phyloP scores from a whole-genome alignment of 1,140 invertebrate genomes.

The Himalopsyche phryganea region DNA sequence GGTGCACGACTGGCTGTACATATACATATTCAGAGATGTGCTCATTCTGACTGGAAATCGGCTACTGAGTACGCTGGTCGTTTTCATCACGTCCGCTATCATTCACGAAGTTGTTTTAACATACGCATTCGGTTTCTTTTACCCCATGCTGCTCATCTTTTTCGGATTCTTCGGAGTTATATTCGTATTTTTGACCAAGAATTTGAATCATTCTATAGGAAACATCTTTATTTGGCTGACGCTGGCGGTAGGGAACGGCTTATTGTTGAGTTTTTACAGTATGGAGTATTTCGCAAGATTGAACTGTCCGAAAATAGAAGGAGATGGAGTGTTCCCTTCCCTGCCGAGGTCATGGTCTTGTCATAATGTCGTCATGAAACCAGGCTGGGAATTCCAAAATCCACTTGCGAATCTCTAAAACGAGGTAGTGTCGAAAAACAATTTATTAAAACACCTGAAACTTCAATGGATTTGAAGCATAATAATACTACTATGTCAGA shows the following conservation, averaged over 20 bases:
- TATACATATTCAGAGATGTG: constrained; percentile 88
- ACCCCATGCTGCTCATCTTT: constrained; percentile 74
- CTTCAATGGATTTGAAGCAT: too few relatives aligned
- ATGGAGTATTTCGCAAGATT: constrained; percentile 81
- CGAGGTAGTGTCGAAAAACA: too few relatives aligned
- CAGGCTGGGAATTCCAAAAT: constrained; percentile 51
- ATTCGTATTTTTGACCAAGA: constrained; percentile 47
- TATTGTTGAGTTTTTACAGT: constrained; percentile 73
- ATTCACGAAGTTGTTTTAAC: constrained; percentile 85
- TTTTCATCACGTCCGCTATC: constrained; percentile 66
- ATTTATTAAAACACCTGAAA: too few relatives aligned
- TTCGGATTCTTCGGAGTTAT: constrained; percentile 62
- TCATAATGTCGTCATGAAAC: constrained; percentile 45
- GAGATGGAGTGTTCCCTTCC: constrained; percentile 46
- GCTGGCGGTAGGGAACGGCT: constrained; percentile 73
- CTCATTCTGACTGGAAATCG: constrained; percentile 59
- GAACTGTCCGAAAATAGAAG: constrained; percentile 64
- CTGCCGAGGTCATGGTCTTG: constrained; percentile 62
- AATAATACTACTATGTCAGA: too few relatives aligned
- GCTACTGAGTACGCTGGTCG: constrained; percentile 51
- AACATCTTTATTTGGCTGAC: constrained; percentile 82
- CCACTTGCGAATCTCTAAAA: too few relatives aligned
- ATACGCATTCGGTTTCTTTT: constrained; percentile 78
- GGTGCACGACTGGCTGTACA: constrained; percentile 92
- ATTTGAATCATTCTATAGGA: constrained; percentile 53